Conservation (phyloP, 1,140 invertebrate genomes). For the Zaprionus africanus region DNA sequence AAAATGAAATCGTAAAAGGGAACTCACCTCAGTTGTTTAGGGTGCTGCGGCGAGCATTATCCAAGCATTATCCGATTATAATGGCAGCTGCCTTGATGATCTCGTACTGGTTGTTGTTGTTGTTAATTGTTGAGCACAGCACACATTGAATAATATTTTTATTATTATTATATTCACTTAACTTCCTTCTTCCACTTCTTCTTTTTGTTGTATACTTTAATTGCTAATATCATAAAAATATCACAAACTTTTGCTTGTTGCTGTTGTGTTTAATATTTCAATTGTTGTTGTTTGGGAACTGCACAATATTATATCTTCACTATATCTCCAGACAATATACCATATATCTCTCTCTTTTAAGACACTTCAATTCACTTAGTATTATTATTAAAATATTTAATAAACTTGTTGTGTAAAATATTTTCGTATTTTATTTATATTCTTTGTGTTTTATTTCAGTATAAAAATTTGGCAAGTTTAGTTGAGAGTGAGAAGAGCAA, state of each 20-base stretch:
- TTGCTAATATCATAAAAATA: constrained; percentile 80
- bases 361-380: constrained; percentile 76
- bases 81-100: constrained; percentile 23
- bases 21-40: constrained; percentile 56
- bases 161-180: constrained; percentile 21
- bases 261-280: constrained; percentile 36
- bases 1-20: constrained; percentile 17
- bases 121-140: constrained; percentile 18
- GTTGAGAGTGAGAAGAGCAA: constrained; percentile 46
- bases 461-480: constrained; percentile 72
- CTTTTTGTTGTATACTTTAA: constrained; percentile 63
- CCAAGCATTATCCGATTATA: constrained; percentile 75
- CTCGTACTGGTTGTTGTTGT: constrained; percentile 20
- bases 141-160: constrained; percentile 54
- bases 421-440: constrained; percentile 22
- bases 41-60: constrained; percentile 57
- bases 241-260: constrained; percentile 68
- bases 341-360: constrained; percentile 46
- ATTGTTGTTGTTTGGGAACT: constrained; percentile 29
- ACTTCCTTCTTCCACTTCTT: constrained; percentile 7
- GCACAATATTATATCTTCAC: constrained; percentile 17
- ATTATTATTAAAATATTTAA: constrained; percentile 14
- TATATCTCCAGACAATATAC: constrained; percentile 38
- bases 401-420: constrained; percentile 30
- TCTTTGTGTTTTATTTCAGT: constrained; percentile 16